Conservation (phyloP, 2,113 vertebrate genomes). For the Oxyura jamaicensis region DNA sequence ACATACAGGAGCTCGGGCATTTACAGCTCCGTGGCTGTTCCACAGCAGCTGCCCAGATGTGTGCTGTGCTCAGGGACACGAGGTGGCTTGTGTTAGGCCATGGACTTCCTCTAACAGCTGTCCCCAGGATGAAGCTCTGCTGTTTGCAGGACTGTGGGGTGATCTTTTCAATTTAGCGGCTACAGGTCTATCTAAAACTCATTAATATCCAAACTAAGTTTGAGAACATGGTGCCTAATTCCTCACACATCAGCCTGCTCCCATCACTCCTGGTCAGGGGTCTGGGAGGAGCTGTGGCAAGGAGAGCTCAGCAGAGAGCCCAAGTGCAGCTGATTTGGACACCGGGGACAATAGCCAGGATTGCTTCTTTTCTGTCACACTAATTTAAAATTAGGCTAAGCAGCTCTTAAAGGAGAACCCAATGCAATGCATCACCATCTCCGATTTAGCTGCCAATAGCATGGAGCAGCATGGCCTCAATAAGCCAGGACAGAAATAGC, state of each 20-base stretch:
- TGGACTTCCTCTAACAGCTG: background rate
- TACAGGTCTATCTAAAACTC: background rate
- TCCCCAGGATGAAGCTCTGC: background rate
- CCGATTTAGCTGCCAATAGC: background rate
- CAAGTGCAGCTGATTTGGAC: background rate
- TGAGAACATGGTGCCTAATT: background rate
- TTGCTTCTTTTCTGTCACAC: background rate
- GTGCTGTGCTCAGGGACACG: rapidly evolving
- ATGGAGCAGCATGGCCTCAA: background rate
- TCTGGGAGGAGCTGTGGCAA: background rate
- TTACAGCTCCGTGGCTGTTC: background rate
- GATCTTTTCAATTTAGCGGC: background rate
- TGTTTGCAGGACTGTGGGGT: background rate
- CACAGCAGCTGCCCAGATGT: background rate
- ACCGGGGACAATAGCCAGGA: background rate
- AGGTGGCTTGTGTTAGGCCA: background rate
- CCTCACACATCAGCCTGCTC: background rate
- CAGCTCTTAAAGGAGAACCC: background rate
- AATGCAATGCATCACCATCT: background rate
- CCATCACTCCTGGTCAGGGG: background rate
- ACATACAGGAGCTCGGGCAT: rapidly evolving
- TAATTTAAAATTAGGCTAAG: background rate
- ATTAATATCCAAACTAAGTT: background rate
- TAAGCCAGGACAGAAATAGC: background rate
- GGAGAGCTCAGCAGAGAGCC: background rate